Base-by-base conservation (phyloP, 2,888 invertebrate species). In the Oscheius sp. region DNA sequence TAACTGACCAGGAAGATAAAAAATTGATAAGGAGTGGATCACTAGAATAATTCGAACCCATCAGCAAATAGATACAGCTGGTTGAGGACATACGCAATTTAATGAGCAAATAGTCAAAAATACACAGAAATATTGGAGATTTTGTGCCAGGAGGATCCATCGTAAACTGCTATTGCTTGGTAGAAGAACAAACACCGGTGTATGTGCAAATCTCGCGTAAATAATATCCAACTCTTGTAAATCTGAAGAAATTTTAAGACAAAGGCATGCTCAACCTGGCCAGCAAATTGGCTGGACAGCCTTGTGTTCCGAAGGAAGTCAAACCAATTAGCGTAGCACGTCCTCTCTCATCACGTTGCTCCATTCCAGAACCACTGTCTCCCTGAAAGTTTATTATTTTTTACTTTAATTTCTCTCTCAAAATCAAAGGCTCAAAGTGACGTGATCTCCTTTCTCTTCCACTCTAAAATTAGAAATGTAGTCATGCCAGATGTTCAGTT, bases 211-310 rank as follows among this genome's bases (percentile, higher is more conserved):
- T 84, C 17, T 72, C 69, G 1, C 71, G 55, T 17, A 83, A 66
- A 69, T 84, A 85, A 4, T 69, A 55, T 48, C 75, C 78, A 6
- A 83, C 78, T 34, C 78, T 69, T 0, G 85, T 85, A 63, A 85
- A 85, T 46, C 80, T 74, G 64, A 52, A 71, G 8, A 1, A 15
- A 3, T 20, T 17, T 5, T 17, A 33, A 31, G 12, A 29, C 15
- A 33, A 23, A 1, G n/a, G 15, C 3, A n/a, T 27, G 12, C 5
- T 27, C 17, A n/a, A 72, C 74, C 83, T 74, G 0, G 82, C 85
- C 33, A 85, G 61, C 74, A 85, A 81, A 72, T 85, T 84, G 6
- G 85, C 68, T 5, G 85, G 84, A 65, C 85, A 85, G 39, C 84
- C 84, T 20, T 72, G 69, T 5, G 85, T 82, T n/a, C 85, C 85